Percentiles rank a stretch among this genome's conserved stretches.
Evolutionary conservation across 1,140 invertebrate genomes (phyloP).

Genomic region (Drosophila subpulchrella): DNA sequence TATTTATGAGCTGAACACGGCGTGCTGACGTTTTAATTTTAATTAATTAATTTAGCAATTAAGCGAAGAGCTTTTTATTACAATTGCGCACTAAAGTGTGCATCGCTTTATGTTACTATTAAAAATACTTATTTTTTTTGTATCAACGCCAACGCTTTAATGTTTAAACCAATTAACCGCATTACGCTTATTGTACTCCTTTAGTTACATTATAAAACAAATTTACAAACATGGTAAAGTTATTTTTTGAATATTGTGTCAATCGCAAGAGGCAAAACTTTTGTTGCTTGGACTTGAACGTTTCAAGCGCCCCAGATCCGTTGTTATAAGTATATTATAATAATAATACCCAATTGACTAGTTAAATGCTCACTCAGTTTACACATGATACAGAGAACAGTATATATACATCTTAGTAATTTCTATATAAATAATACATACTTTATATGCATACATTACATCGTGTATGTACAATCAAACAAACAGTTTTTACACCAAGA

Average conservation of each 20-base stretch:
- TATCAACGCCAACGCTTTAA: conserved; percentile 46
- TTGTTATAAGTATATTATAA: conserved; percentile 54
- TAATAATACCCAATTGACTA: conserved; percentile 49
- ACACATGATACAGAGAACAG: conserved; percentile 44
- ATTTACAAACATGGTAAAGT: conserved; percentile 47
- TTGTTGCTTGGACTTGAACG: conserved; percentile 29
- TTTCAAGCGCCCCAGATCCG: conserved; percentile 42
- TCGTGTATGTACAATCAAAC: conserved; percentile 69
- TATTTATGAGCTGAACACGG: conserved; percentile 45
- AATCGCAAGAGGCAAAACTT: conserved; percentile 69
- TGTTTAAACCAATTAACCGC: conserved; percentile 35
- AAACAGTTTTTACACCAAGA: conserved; percentile 73
- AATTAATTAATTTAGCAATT: conserved; percentile 40
- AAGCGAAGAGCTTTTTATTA: conserved; percentile 34
- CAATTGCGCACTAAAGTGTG: not conserved
- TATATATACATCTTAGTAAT: conserved; percentile 52
- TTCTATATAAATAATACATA: conserved; percentile 63
- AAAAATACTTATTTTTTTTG: conserved; percentile 2
- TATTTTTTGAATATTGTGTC: conserved; percentile 64
- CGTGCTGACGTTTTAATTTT: conserved; percentile 42
- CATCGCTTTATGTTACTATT: conserved; percentile 13
- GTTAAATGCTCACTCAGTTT: conserved; percentile 45
- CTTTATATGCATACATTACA: conserved; percentile 55
- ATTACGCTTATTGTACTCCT: conserved; percentile 40
- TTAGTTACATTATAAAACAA: conserved; percentile 40